Percentiles rank a stretch among this genome's conserved stretches.
phyloP scores from a whole-genome alignment of 2,113 vertebrate species.

The Chlorocebus sabaeus region DNA sequence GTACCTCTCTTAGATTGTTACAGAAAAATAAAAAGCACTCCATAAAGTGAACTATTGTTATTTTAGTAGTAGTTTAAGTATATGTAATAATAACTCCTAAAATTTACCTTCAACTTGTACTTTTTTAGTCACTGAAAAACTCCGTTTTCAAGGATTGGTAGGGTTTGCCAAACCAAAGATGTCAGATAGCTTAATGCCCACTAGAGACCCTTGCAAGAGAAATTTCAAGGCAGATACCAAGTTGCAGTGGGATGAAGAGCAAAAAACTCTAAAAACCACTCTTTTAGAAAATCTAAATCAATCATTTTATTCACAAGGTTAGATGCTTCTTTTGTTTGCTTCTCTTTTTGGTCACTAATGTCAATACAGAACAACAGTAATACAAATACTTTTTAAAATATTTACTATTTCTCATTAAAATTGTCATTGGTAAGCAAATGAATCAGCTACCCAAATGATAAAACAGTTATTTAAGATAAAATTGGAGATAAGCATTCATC shows the following conservation, averaged over 20 bases:
- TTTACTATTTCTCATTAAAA: not conserved
- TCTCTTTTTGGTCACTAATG: conserved; percentile 13
- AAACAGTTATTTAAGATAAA: conserved; percentile 17
- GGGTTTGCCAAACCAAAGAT: not conserved
- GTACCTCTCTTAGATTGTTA: not conserved
- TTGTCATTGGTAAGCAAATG: conserved; percentile 1
- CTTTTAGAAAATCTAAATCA: not conserved
- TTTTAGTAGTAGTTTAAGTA: not conserved
- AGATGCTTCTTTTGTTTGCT: not conserved
- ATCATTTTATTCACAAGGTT: not conserved
- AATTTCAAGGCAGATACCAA: not conserved
- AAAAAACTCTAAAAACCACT: not conserved
- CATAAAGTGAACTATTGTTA: not conserved
- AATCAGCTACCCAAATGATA: not conserved
- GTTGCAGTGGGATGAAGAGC: not conserved
- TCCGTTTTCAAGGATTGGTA: not conserved
- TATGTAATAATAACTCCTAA: not conserved
- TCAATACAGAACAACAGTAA: conserved; percentile 17
- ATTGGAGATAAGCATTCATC: not conserved
- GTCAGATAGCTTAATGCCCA: not conserved
- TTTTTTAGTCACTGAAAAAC: not conserved
- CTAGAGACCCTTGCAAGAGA: not conserved
- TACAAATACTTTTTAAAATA: not conserved
- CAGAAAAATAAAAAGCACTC: not conserved
- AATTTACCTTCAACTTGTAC: not conserved